phyloP scores from a whole-genome alignment of 1,140 invertebrate genomes.

The Caenorhabditis remanei region DNA sequence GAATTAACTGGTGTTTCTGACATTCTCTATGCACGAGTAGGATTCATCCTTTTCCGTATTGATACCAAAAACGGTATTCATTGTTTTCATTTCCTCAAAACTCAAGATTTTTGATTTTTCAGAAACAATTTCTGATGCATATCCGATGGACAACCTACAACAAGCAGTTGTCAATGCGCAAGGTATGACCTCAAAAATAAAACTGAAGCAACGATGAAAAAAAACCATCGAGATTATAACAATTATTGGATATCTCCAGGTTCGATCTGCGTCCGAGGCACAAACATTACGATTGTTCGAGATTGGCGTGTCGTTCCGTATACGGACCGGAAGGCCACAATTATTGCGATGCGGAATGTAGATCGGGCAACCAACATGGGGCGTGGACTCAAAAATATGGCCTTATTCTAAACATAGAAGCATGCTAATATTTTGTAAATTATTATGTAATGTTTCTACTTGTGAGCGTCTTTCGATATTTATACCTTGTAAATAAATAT shows the following conservation, averaged over 20 bases:
- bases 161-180: background rate
- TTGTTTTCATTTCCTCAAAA: too few relatives aligned
- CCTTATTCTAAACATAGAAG: background rate
- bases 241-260: background rate
- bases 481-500: too few relatives aligned
- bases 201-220: background rate
- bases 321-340: constrained; percentile 32
- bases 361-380: constrained; percentile 23
- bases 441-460: background rate
- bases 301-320: constrained; percentile 37
- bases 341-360: constrained; percentile 24
- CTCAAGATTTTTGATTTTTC: background rate
- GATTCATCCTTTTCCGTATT: background rate
- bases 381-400: background rate
- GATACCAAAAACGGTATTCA: constrained; percentile 1
- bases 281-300: constrained; percentile 40
- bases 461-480: too few relatives aligned
- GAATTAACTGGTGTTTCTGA: constrained; percentile 4
- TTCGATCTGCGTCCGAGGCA: constrained; percentile 38
- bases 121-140: constrained; percentile 28
- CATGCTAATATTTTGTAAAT: background rate
- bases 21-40: background rate
- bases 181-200: constrained; percentile 1
- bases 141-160: constrained; percentile 37
- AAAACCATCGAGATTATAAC: background rate